A percentile compares a stretch with the other conserved stretches of the same genome.
Evolutionary conservation across 1,140 invertebrate genomes (phyloP).

Genomic region (Lucilia sericata): DNA sequence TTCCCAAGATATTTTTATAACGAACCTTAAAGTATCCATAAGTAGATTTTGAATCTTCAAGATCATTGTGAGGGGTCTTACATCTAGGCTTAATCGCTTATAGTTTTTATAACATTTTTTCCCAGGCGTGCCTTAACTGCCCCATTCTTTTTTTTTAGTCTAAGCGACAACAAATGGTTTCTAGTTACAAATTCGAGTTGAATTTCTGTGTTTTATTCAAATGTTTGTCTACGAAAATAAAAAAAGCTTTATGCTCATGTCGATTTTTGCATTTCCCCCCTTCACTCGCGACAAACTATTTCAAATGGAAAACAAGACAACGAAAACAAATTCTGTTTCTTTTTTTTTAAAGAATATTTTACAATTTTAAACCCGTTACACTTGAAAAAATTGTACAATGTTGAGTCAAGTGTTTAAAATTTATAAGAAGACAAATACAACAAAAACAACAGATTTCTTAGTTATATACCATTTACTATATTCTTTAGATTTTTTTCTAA

Average conservation of each 20-base stretch:
- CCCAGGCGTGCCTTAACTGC: neutral
- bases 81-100: neutral
- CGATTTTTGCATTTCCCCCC: neutral
- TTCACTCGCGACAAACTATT: too few species aligned
- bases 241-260: slow-evolving; percentile 2
- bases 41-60: too few species aligned
- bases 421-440: neutral
- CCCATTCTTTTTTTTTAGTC: neutral
- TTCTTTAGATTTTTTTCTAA: neutral
- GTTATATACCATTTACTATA: neutral
- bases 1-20: too few species aligned
- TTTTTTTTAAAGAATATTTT: neutral
- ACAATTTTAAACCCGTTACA: slow-evolving; percentile 13
- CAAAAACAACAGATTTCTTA: neutral
- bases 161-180: neutral
- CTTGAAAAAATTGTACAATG: slow-evolving; percentile 14
- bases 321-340: neutral
- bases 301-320: neutral
- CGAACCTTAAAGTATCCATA: too few species aligned
- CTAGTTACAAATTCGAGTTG: neutral
- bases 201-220: neutral
- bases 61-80: too few species aligned
- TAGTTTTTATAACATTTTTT: neutral
- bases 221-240: neutral
- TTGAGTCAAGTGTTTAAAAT: slow-evolving; percentile 22